phyloP scores from a whole-genome alignment of 2,888 invertebrate genomes.

The Sarcophaga variegata region DNA sequence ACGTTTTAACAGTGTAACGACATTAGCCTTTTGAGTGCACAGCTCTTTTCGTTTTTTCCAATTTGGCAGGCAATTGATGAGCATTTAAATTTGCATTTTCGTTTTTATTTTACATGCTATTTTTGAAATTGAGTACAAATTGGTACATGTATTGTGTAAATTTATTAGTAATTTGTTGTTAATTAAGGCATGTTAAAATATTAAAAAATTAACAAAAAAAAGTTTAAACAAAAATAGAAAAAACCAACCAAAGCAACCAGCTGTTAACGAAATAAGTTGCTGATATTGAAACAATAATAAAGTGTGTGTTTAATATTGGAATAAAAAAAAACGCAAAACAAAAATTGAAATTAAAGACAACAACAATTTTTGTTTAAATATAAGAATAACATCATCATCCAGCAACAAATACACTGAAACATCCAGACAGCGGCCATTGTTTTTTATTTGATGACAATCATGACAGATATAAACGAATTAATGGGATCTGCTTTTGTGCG shows the following conservation, averaged over 20 bases:
- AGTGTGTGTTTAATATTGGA: background rate
- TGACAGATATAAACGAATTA: constrained; percentile 80
- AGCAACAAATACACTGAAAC: constrained; percentile 26
- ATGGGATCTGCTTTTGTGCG: constrained; percentile 80
- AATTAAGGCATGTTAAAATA: constrained; percentile 46
- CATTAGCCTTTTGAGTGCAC: background rate
- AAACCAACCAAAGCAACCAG: constrained; percentile 30
- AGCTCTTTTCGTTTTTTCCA: background rate
- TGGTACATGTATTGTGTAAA: constrained; percentile 52
- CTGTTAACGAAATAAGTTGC: constrained; percentile 35
- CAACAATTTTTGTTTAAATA: background rate
- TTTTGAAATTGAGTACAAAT: constrained; percentile 31
- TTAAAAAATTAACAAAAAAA: constrained; percentile 22
- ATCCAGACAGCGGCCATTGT: constrained; percentile 12
- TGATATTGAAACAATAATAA: constrained; percentile 7
- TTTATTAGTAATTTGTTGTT: constrained; percentile 61
- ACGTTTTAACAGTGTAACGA: constrained; percentile 43
- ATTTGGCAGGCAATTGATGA: constrained; percentile 12
- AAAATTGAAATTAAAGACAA: constrained; percentile 20
- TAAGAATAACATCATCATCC: constrained; percentile 41
- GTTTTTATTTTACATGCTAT: background rate
- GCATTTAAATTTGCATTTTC: constrained; percentile 32
- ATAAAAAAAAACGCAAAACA: constrained; percentile 35
- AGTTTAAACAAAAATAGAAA: background rate
- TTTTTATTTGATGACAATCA: constrained; percentile 67